Evolutionary conservation across 2,888 invertebrate genomes (phyloP).

Genomic region (Zygogramma bicolorata): DNA sequence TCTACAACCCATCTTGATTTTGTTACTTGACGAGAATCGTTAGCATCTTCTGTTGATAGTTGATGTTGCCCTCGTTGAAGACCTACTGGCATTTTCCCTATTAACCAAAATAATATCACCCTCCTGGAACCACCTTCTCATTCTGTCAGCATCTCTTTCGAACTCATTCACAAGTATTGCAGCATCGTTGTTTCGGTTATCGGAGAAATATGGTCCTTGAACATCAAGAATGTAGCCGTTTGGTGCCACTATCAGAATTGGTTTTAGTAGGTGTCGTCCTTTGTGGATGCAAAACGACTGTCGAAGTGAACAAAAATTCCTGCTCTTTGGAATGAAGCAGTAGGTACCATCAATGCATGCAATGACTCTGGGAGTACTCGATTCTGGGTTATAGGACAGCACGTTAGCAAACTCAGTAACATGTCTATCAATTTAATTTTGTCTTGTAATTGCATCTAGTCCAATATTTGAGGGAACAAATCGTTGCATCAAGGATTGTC

Average conservation of each 20-base stretch:
- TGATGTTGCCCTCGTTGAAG: too few relatives aligned
- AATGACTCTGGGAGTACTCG: not conserved
- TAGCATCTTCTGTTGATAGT: too few relatives aligned
- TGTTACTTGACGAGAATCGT: too few relatives aligned
- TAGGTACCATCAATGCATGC: slow-evolving; percentile 7
- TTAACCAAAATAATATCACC: slow-evolving; percentile 21
- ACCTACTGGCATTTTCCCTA: too few relatives aligned
- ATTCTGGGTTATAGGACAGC: not conserved
- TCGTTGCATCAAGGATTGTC: not conserved
- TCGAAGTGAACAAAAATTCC: not conserved
- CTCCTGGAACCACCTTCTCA: slow-evolving; percentile 25
- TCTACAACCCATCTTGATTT: too few relatives aligned
- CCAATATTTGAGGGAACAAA: too few relatives aligned
- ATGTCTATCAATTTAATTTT: not conserved
- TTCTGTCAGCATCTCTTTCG: too few relatives aligned
- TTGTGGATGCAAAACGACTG: slow-evolving; percentile 2
- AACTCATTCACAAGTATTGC: slow-evolving; percentile 15
- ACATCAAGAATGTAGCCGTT: slow-evolving; percentile 25
- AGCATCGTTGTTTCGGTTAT: slow-evolving; percentile 24
- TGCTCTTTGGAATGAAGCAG: not conserved
- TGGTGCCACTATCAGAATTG: slow-evolving; percentile 20
- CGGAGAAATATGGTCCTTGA: slow-evolving; percentile 24
- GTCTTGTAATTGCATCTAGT: too few relatives aligned
- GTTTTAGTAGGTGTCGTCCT: slow-evolving; percentile 23
- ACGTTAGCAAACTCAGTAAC: slow-evolving; percentile 4